Evolutionary conservation across 2,113 vertebrate genomes (phyloP).

Genomic region (Entomyzon cyanotis): DNA sequence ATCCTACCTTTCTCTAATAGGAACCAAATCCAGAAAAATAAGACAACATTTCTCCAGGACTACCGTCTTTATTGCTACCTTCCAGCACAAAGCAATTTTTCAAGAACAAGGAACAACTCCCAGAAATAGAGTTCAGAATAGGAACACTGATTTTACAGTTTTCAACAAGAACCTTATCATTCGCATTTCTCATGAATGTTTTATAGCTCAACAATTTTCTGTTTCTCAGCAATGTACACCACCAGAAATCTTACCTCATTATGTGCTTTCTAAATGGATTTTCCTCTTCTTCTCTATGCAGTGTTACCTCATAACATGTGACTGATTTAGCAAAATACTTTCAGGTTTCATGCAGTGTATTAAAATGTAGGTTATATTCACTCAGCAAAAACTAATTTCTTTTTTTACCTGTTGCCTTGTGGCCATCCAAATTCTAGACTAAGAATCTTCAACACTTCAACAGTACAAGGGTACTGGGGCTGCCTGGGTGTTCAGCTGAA

Average conservation of each 20-base stretch:
- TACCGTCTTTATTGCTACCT: background rate
- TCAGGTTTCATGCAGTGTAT: background rate
- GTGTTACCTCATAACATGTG: background rate
- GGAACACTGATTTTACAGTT: conserved; percentile 17
- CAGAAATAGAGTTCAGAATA: background rate
- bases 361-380: background rate
- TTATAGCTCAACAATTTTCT: background rate
- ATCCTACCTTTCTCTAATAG: background rate
- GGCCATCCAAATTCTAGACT: background rate
- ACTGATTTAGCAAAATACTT: background rate
- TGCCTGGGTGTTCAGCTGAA: background rate
- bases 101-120: background rate
- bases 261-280: conserved; percentile 19
- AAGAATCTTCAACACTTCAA: background rate
- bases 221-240: background rate
- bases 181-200: background rate
- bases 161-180: conserved; percentile 1
- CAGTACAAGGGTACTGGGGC: fast-evolving
- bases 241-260: background rate
- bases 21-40: background rate
- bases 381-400: background rate
- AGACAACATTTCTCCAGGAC: background rate
- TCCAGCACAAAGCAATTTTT: background rate
- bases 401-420: background rate
- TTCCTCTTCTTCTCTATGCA: background rate